Base-by-base conservation (phyloP, 2,888 invertebrate genomes). In the Drosophila atripex region DNA sequence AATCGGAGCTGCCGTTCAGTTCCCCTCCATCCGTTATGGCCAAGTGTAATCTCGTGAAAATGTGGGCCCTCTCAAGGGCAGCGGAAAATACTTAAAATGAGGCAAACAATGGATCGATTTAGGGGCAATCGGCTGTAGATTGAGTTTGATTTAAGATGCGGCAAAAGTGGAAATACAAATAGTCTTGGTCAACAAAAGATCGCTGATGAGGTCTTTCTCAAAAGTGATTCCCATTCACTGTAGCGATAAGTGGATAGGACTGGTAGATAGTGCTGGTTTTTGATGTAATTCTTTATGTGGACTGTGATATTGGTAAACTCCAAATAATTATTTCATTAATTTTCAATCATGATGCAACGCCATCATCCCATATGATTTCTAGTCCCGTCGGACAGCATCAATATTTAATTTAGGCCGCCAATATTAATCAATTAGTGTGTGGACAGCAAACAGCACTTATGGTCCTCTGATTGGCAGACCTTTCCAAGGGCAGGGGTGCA, bases 371-470 rank as follows among this genome's bases (percentile, higher is more conserved):
- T 18, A 16, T 50, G 43, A 49, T 28, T 68, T 25, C 38, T 51
- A 46, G 45, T 30, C 46, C 49, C 55, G 32, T 61, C 56, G 43
- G 64, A 71, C 53, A 50, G 63, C 51, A 38, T 56, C 45, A 66
- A 64, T 71, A 63, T 72, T 71, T 64, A 63, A 68, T 69, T 75
- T 75, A 73, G 71, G 77, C 76, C 66, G 73, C 71, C 61, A 56
- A 69, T 86, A 80, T 84, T 84, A 70, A 86, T 80, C 80, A 77
- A 80, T 85, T 85, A 76, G 66, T 57, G 68, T 51, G 63, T 54
- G 76, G 78, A 80, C 80, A 85, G 70, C 78, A 74, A 80, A 80
- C 64, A 85, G 74, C 80, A 80, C 86, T 80, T 85, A 78, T 74
- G 69, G 55, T 43, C 73, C 58, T 71, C 68, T 80, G 82, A 80